phyloP scores from a whole-genome alignment of 2,797 vertebrate species.

The Bucorvus abyssinicus region DNA sequence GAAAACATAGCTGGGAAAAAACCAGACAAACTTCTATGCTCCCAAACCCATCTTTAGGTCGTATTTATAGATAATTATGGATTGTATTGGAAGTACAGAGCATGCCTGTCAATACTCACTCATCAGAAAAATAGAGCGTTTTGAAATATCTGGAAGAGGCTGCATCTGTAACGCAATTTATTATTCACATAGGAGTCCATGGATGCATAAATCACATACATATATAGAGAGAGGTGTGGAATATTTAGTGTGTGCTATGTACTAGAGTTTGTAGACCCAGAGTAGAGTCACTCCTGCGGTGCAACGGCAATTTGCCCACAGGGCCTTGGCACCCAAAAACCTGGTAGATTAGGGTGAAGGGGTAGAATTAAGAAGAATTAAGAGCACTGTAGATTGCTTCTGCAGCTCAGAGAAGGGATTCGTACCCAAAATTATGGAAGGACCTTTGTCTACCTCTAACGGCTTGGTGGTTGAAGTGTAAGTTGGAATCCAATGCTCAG shows the following conservation, averaged over 20 bases:
- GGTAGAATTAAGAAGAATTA: not conserved
- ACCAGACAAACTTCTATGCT: not conserved
- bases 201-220: not conserved
- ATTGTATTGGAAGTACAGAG: not conserved
- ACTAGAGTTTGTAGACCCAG: not conserved
- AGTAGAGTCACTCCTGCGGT: not conserved
- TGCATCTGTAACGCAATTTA: not conserved
- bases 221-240: accelerated
- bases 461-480: not conserved
- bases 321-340: not conserved
- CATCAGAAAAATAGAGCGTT: not conserved
- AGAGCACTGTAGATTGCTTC: not conserved
- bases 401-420: not conserved
- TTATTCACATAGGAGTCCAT: not conserved
- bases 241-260: not conserved
- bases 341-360: not conserved
- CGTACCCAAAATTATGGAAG: not conserved
- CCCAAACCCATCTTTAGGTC: not conserved
- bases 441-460: not conserved
- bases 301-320: not conserved
- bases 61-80: not conserved
- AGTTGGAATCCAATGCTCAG: not conserved
- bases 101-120: not conserved
- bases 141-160: not conserved
- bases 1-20: not conserved